Conservation (phyloP, 2,888 invertebrate genomes). For the Aplocera efformata region DNA sequence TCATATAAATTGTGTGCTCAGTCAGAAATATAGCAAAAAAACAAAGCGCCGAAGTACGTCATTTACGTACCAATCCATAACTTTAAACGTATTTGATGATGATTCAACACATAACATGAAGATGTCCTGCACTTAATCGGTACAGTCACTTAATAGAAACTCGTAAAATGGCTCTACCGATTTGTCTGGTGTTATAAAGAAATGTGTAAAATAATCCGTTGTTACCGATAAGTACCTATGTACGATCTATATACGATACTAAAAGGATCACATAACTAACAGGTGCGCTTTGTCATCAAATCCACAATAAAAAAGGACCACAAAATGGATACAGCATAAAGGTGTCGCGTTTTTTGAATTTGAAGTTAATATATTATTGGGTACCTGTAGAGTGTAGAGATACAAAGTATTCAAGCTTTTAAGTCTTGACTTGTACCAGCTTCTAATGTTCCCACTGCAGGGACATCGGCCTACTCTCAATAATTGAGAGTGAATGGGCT, state of each 20-base stretch:
- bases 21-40: slow-evolving; percentile 17
- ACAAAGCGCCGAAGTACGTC: slow-evolving; percentile 33
- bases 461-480: too few species aligned
- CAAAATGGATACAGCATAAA: slow-evolving; percentile 8
- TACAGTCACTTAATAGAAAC: too few species aligned
- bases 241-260: slow-evolving; percentile 40
- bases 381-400: neutral
- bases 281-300: slow-evolving; percentile 52
- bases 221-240: slow-evolving; percentile 41
- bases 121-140: too few species aligned
- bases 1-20: slow-evolving; percentile 12
- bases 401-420: slow-evolving; percentile 6
- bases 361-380: slow-evolving; percentile 4
- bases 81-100: slow-evolving; percentile 44
- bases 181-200: too few species aligned
- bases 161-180: too few species aligned
- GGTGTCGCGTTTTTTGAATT: slow-evolving; percentile 6
- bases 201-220: slow-evolving; percentile 37
- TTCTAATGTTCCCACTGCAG: too few species aligned
- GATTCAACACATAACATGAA: too few species aligned
- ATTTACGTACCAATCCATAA: slow-evolving; percentile 43
- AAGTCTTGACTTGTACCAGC: neutral
- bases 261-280: slow-evolving; percentile 55
- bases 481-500: neutral
- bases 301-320: slow-evolving; percentile 42